Evolutionary conservation across 2,888 invertebrate species (phyloP), one percentile per base, ranked within the genome.

Genomic region (Lasioglossum figueresi): DNA sequence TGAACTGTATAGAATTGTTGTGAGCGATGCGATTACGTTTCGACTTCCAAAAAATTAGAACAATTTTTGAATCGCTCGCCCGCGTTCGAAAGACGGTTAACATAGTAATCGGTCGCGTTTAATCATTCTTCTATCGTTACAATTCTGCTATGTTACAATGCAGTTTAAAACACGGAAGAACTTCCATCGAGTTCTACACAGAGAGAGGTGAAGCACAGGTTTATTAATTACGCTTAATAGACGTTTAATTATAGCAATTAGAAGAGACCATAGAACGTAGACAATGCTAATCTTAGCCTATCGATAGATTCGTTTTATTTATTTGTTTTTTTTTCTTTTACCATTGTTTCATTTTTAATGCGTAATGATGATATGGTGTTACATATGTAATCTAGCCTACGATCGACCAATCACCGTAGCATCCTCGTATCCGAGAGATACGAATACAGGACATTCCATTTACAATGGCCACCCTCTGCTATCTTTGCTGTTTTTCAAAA

Each of bases 81-180:
- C 34, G 66, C 56, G 10, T 72, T 70, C 40, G 45, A 27, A 63
- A 76, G 71, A 56, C 63, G 63, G 63, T 63, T 75, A 85, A 89
- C 78, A 71, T 83, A 43, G 88, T 89, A 92, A 79, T 84, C 77
- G 56, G 86, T 84, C 89, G 87, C 85, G 85, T 90, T 59, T 72
- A 48, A 72, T 73, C 34, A 37, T n/a, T 37, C 79, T 79, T 84
- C 88, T 85, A 85, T 91, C 37, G 71, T 72, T 63, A 63, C 31
- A 63, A 31, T 85, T 43, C 91, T 90, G 93, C 93, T 94, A 94
- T 93, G 92, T 93, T 94, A 94, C 94, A 94, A 92, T 93, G 93
- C 92, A 87, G 84, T 90, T 43, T 88, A 88, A 90, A 89, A 92
- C 89, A 91, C 80, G 85, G 63, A 84, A 43, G 82, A 91, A 82